These are phyloP conservation scores for Brachionus rubens DNA, from an alignment of 1,140 invertebrate species.

Conservation along the genomic window DNA sequence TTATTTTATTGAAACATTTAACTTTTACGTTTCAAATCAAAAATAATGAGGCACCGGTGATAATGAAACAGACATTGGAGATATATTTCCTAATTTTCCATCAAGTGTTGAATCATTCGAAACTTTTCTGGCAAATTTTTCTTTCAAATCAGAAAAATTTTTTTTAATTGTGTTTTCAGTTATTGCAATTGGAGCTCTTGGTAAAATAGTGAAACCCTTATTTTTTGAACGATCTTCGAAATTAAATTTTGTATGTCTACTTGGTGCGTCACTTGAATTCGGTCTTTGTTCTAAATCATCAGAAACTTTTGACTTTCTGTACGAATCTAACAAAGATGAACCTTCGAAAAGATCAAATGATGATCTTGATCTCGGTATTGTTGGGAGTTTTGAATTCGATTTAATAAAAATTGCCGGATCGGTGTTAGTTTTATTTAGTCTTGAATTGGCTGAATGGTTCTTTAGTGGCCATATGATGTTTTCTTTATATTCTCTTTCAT, in stretches of 20 bases:
- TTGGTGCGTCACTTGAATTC: constrained; percentile 17
- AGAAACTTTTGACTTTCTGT: too few relatives aligned
- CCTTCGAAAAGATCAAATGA: not conserved
- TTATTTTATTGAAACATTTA: too few relatives aligned
- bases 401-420: not conserved
- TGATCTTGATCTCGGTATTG: constrained; percentile 12
- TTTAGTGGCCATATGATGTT: too few relatives aligned
- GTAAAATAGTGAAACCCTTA: not conserved
- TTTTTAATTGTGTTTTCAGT: not conserved
- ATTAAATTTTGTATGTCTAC: not conserved
- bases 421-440: not conserved
- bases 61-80: too few relatives aligned
- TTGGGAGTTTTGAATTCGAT: not conserved
- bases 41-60: too few relatives aligned
- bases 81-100: too few relatives aligned
- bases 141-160: not conserved
- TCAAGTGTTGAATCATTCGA: too few relatives aligned
- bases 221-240: not conserved
- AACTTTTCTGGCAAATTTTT: not conserved
- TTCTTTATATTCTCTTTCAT: too few relatives aligned
- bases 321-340: too few relatives aligned
- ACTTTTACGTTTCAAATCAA: too few relatives aligned
- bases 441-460: too few relatives aligned
- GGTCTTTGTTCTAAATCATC: not conserved
- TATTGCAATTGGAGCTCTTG: not conserved